Evolutionary conservation across 1,140 invertebrate species (phyloP).

Genomic region (Scaptodrosophila lebanonensis): DNA sequence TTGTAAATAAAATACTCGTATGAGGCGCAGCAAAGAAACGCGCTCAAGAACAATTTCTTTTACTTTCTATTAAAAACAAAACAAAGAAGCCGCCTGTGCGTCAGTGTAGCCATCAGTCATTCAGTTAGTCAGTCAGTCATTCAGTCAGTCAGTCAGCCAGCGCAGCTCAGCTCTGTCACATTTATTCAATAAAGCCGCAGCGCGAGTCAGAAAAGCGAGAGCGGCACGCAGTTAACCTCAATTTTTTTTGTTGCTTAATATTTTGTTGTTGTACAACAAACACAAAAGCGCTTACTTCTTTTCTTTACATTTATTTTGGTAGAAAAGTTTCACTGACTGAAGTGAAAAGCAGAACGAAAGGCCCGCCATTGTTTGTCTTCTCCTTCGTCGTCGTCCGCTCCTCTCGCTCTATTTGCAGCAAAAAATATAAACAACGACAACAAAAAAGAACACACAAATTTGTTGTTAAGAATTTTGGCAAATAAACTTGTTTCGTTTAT

Average conservation of each 20-base stretch:
- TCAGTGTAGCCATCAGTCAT: constrained; percentile 14
- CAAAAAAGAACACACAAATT: constrained; percentile 2
- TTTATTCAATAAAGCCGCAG: constrained; percentile 73
- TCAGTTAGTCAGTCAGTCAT: constrained; percentile 42
- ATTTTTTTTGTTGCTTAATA: constrained; percentile 62
- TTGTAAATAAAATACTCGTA: constrained; percentile 24
- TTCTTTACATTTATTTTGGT: constrained; percentile 5
- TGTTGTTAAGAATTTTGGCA: constrained; percentile 47
- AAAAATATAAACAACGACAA: constrained; percentile 2
- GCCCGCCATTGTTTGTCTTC: constrained; percentile 20
- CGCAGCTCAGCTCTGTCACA: no score
- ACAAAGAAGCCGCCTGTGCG: constrained; percentile 29
- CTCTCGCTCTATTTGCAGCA: constrained; percentile 36
- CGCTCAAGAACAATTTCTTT: constrained; percentile 67
- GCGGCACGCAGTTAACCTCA: constrained; percentile 63
- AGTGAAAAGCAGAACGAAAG: constrained; percentile 74
- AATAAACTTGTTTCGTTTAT: constrained; percentile 51
- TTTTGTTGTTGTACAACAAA: constrained; percentile 40
- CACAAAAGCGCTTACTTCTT: constrained; percentile 38
- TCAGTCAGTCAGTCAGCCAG: no score
- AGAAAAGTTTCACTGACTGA: constrained; percentile 68
- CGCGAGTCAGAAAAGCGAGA: constrained; percentile 68
- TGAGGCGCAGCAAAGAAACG: constrained; percentile 44
- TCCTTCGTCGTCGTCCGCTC: constrained; percentile 6
- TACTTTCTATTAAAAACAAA: constrained; percentile 71